Conservation (phyloP, 2,888 invertebrate species). For the Diarsia rubi region DNA sequence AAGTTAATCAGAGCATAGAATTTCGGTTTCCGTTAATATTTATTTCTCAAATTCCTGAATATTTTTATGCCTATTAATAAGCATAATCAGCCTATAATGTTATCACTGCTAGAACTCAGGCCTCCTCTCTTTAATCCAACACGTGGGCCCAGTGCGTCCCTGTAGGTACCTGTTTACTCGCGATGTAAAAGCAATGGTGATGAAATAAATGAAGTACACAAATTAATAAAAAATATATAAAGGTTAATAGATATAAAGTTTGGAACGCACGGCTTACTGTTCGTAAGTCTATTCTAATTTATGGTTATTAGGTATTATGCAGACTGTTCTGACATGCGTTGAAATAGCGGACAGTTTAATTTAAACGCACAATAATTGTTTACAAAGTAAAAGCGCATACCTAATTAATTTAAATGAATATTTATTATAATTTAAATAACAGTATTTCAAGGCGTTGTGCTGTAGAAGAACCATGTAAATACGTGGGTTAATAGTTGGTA, state of each 20-base stretch:
- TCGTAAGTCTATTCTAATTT: too few relatives aligned
- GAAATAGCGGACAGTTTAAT: not conserved
- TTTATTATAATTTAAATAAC: conserved; percentile 3
- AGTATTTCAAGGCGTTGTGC: not conserved
- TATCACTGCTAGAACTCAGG: too few relatives aligned
- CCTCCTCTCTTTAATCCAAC: too few relatives aligned
- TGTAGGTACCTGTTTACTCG: too few relatives aligned
- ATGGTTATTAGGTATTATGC: not conserved
- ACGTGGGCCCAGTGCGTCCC: too few relatives aligned
- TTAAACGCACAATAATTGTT: not conserved
- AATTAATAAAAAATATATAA: too few relatives aligned
- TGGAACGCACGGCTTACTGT: too few relatives aligned
- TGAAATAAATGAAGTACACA: too few relatives aligned
- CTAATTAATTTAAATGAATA: conserved; percentile 7
- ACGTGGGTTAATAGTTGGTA: not conserved
- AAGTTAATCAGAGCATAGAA: conserved; percentile 2
- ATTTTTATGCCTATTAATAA: too few relatives aligned
- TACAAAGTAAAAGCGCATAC: not conserved
- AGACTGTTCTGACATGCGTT: not conserved
- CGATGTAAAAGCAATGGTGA: too few relatives aligned
- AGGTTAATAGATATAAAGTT: too few relatives aligned
- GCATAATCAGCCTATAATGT: too few relatives aligned
- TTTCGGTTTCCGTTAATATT: not conserved
- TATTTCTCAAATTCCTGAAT: conserved; percentile 3
- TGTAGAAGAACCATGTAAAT: not conserved